phyloP scores from a whole-genome alignment of 35 echinoderm and acorn worm genomes.

The Hemicentrotus pulcherrimus region DNA sequence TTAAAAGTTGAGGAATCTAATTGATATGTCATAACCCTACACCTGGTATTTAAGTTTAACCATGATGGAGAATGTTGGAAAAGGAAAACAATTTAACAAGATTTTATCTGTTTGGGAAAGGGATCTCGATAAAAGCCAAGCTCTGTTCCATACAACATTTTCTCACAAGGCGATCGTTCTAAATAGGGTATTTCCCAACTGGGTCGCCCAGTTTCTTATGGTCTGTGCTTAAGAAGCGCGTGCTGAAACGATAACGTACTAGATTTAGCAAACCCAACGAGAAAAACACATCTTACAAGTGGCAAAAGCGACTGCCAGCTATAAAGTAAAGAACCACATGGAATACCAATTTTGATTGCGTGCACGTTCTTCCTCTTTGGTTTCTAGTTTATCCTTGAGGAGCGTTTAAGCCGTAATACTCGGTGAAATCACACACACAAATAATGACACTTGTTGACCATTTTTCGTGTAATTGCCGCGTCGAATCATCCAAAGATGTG shows the following conservation, averaged over 20 bases:
- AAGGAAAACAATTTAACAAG: too few species aligned
- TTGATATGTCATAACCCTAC: too few species aligned
- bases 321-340: neutral
- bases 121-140: too few species aligned
- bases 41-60: too few species aligned
- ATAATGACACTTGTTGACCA: neutral
- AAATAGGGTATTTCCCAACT: too few species aligned
- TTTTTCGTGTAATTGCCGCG: neutral
- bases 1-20: too few species aligned
- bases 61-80: too few species aligned
- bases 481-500: neutral
- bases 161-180: too few species aligned
- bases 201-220: too few species aligned
- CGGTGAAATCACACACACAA: neutral
- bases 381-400: neutral
- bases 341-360: neutral
- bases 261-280: neutral
- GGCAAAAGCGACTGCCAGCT: neutral
- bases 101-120: too few species aligned
- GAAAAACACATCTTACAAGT: neutral
- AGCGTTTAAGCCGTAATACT: neutral
- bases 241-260: neutral
- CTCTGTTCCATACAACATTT: too few species aligned
- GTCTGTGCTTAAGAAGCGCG: too few species aligned
- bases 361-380: neutral